A percentile compares a stretch with the other conserved stretches of the same genome.
Conservation (phyloP, 64 coral and sea anemone genomes). For the Cladopsammia gracilis region DNA sequence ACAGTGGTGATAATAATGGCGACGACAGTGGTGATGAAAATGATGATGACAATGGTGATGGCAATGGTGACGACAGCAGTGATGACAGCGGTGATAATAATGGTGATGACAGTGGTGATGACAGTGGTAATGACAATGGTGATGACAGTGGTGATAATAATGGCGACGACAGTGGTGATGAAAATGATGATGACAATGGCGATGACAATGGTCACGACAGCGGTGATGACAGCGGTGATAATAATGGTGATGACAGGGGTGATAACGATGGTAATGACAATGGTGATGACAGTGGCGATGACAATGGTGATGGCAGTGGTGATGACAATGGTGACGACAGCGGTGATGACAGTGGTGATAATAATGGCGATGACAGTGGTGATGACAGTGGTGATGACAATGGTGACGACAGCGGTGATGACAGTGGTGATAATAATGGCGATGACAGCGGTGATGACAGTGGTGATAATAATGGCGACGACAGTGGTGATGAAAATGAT, state of each 20-base stretch:
- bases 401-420: not conserved
- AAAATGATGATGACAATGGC: not conserved
- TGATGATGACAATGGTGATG: not conserved
- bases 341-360: not conserved
- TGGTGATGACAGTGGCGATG: not conserved
- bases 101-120: not conserved
- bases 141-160: not conserved
- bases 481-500: not conserved
- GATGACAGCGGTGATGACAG: not conserved
- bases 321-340: not conserved
- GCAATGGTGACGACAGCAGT: not conserved
- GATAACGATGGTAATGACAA: not conserved
- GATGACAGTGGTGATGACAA: not conserved
- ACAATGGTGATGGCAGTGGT: not conserved
- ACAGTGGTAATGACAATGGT: not conserved
- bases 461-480: not conserved
- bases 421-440: not conserved
- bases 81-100: not conserved
- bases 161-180: not conserved
- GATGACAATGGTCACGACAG: not conserved
- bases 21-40: not conserved
- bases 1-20: not conserved
- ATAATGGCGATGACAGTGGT: not conserved
- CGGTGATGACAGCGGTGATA: not conserved
- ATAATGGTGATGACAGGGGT: not conserved